A percentile compares a stretch with the other conserved stretches of the same genome.
phyloP scores from a whole-genome alignment of 2,113 vertebrate genomes.

The Siphamia tubifer region DNA sequence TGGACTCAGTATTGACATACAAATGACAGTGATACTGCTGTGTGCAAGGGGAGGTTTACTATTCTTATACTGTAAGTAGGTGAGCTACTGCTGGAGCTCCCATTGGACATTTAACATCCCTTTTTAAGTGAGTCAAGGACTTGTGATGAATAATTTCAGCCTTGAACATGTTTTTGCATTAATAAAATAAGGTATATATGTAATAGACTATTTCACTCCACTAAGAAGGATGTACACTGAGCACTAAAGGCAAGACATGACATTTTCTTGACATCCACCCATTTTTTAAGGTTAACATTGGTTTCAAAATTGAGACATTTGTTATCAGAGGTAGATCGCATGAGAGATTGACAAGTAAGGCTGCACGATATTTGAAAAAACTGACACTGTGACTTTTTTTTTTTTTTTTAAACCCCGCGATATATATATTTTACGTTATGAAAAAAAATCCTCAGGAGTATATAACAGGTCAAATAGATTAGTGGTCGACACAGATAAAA shows the following conservation, averaged over 20 bases:
- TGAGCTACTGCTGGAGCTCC: neutral
- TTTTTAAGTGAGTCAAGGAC: neutral
- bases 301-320: conserved; percentile 44
- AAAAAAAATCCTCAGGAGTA: too few relatives aligned
- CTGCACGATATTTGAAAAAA: too few relatives aligned
- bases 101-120: conserved; percentile 14
- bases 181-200: neutral
- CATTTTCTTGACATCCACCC: conserved; percentile 29
- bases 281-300: conserved; percentile 37
- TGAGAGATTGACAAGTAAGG: conserved; percentile 40
- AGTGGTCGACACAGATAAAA: too few relatives aligned
- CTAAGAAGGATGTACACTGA: conserved; percentile 8
- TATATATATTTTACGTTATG: too few relatives aligned
- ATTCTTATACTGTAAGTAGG: neutral
- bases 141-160: neutral
- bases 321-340: conserved; percentile 53
- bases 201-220: neutral
- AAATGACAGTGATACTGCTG: conserved; percentile 14
- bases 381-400: too few relatives aligned
- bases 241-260: conserved; percentile 16
- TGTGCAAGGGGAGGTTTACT: neutral
- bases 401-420: too few relatives aligned
- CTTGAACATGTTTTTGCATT: conserved; percentile 1
- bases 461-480: too few relatives aligned
- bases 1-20: conserved; percentile 11